These are phyloP conservation scores for Tenualosa thibaudeaui DNA, from an alignment of 2,797 vertebrate species.

Conservation along the genomic window DNA sequence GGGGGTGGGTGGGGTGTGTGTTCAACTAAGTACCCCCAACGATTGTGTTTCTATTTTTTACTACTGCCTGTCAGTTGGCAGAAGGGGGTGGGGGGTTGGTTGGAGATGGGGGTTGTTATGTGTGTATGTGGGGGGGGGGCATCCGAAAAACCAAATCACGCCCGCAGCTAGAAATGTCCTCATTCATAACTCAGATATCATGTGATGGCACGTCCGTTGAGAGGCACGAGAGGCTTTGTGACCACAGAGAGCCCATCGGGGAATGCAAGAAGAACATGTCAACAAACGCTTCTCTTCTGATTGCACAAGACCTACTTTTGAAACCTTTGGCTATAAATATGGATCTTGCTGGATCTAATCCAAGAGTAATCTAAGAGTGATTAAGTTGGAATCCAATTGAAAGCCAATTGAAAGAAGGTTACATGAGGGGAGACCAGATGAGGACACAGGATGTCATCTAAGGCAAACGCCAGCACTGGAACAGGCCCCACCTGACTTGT, in stretches of 20 bases:
- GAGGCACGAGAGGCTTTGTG: no score
- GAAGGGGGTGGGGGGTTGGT: neutral
- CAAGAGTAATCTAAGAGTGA: neutral
- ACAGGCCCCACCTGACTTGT: no score
- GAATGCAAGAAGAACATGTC: neutral
- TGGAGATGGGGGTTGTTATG: no score
- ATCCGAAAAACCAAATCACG: neutral
- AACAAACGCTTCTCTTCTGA: neutral
- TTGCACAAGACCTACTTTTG: neutral
- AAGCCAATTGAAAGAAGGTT: neutral
- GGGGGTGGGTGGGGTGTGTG: neutral
- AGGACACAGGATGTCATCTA: neutral
- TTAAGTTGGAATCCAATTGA: neutral
- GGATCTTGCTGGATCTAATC: neutral
- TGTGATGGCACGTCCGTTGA: neutral
- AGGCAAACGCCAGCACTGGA: no score
- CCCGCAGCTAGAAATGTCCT: conserved; percentile 19
- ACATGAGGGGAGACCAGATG: neutral
- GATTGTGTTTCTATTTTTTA: conserved; percentile 19
- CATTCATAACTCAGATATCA: conserved; percentile 24
- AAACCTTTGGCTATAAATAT: neutral
- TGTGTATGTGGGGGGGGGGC: neutral
- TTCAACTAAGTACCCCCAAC: neutral
- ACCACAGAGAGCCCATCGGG: neutral
- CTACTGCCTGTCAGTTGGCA: neutral